Percentiles rank a stretch among this genome's conserved stretches.
phyloP scores from a whole-genome alignment of 2,797 vertebrate genomes.

The Cuniculus paca region DNA sequence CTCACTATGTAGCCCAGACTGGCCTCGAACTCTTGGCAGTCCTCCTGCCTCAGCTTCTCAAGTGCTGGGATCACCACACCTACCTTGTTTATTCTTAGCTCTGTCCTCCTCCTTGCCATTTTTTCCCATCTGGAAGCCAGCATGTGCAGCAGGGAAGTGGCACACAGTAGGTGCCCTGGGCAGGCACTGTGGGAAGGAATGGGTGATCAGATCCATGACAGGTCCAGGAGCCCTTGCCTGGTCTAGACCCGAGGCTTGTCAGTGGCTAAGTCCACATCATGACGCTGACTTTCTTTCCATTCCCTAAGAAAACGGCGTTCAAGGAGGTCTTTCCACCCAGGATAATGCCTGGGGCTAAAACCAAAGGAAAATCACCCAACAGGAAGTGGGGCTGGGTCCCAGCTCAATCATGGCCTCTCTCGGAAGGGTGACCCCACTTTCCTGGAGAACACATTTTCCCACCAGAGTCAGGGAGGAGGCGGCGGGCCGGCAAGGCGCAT shows the following conservation, averaged over 20 bases:
- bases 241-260: constrained; percentile 72
- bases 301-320: constrained; percentile 82
- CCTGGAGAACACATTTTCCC: constrained; percentile 83
- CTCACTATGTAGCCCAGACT: background rate
- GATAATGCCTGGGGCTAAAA: constrained; percentile 80
- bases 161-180: background rate
- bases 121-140: background rate
- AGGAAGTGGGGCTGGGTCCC: constrained; percentile 84
- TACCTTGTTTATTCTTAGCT: background rate
- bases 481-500: constrained; percentile 82
- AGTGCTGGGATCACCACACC: background rate
- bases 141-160: fast-evolving
- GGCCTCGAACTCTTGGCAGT: background rate
- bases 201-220: fast-evolving
- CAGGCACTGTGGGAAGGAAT: fast-evolving
- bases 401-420: constrained; percentile 68
- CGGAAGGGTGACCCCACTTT: constrained; percentile 58
- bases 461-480: constrained; percentile 84
- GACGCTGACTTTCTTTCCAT: constrained; percentile 81
- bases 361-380: constrained; percentile 65
- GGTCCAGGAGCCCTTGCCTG: constrained; percentile 54
- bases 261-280: constrained; percentile 47
- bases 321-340: constrained; percentile 64
- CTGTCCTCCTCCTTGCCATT: background rate
- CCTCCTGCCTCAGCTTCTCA: background rate